Base-by-base conservation (phyloP, 2,797 vertebrate genomes). In the Naso thynnoides region DNA sequence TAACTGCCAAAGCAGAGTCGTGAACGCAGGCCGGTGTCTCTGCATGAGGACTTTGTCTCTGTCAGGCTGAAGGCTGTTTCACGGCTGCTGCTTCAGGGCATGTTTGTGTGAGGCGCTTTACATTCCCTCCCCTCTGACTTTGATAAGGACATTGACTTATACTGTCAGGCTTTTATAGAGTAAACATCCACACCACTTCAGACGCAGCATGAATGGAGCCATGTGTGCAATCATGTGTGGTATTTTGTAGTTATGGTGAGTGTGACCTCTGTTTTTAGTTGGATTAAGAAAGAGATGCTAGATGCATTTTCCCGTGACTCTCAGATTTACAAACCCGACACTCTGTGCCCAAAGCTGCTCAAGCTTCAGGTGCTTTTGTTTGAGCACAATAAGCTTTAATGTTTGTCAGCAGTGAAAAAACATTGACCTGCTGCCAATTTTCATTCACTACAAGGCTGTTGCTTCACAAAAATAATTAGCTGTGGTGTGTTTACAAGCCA, bases 61-160 rank as follows among this genome's bases (percentile, higher is more conserved):
- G 77, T 74, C 63, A 60, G 70, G 27, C 44, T 69, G 15, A 79
- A 62, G 66, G 63, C 75, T 74, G 67, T 72, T 81, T 71, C 59
- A 24, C 52, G 8, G 38, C 52, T 56, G 78, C 64, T 55, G 67
- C 82, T 79, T 8, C 3, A 31, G 82, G 83, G 63, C 52, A 11
- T 27, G 75, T 83, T 84, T 80, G 71, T 76, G 67, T 85, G 85
- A 21, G 19, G n/a, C 44, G 58, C 76, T 77, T 76, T 67, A 78
- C 74, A 41, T 82, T 64, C 24, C 70, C n/a, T 21, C 4, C 47
- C 70, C 64, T 56, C n/a, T n/a, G 74, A 86, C 75, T 64, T 45
- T 76, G 76, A 73, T 67, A 65, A 19, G 83, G 78, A 79, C 72
- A 47, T 38, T 82, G 70, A 87, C 72, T 70, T 79, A 15, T 15